Base-by-base conservation (phyloP, 2,113 vertebrate species). In the Polypterus bichir region DNA sequence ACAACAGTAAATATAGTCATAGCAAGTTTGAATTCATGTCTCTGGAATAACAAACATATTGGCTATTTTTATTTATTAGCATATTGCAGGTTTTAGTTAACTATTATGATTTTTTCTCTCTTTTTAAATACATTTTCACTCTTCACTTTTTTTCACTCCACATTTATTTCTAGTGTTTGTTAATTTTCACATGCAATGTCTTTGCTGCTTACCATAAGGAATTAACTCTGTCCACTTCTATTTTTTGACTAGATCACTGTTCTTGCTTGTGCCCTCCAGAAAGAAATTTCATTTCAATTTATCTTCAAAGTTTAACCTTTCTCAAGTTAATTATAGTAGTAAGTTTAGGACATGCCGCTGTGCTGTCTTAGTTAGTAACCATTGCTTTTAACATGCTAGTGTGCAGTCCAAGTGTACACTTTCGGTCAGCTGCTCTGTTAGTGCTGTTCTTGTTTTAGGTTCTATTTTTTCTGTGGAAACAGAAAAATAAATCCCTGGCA, bases 251-350 rank as follows among this genome's bases (percentile, higher is more conserved):
- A 77, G 75, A 70, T 77, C 67, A 66, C 74, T 77, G 70, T 64
- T 70, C 73, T 67, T 73, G 69, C 71, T 70, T 69, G 65, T 73
- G 78, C 79, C 79, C 65, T 48, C 67, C 75, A 81, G 82, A 74
- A 81, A 80, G 61, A 73, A 58, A 76, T 71, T 74, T 88, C 84
- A 46, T 63, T 70, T 78, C 65, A 0, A 70, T 71, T 88, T 75
- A 85, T 70, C 66, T 69, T 88, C 86, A 88, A 79, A 80, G 73
- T 78, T 73, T 88, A 88, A 88, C 86, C 86, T 86, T 88, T 88
- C 83, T 88, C 83, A 82, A 84, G 79, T 84, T 85, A 85, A 85
- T 86, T 83, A 81, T 76, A 74, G 72, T 76, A 79, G 82, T 78
- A 79, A 84, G 81, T 86, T 84, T 67, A 73, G 82, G 81, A 78